These are phyloP conservation scores for Anastatus disparis DNA, from an alignment of 1,140 invertebrate genomes.

Conservation along the genomic window DNA sequence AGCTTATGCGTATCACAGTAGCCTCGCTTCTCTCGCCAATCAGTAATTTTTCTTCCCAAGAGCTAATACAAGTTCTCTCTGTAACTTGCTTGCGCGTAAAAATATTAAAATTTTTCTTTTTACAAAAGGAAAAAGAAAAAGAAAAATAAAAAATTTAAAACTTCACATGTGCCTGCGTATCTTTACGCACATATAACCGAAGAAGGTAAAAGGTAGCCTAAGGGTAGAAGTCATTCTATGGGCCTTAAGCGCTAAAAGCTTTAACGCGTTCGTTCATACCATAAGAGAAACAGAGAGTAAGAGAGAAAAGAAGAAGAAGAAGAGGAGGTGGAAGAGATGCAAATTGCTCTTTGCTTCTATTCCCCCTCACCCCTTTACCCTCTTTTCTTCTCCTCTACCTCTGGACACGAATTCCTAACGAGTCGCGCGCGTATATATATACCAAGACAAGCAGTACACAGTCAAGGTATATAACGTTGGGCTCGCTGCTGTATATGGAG, in stretches of 20 bases:
- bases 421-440: too few relatives aligned
- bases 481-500: too few relatives aligned
- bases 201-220: neutral
- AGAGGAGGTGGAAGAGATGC: slow-evolving; percentile 5
- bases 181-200: too few relatives aligned
- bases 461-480: neutral
- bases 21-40: neutral
- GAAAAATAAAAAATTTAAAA: too few relatives aligned
- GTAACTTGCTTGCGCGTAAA: neutral
- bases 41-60: neutral
- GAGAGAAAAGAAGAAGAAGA: slow-evolving; percentile 3
- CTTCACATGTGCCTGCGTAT: too few relatives aligned
- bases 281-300: slow-evolving; percentile 1
- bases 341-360: slow-evolving; percentile 32
- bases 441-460: too few relatives aligned
- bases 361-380: too few relatives aligned
- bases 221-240: neutral
- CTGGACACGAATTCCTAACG: slow-evolving; percentile 39
- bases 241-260: slow-evolving; percentile 28
- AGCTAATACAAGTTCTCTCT: too few relatives aligned
- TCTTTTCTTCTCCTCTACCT: too few relatives aligned
- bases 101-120: slow-evolving; percentile 24
- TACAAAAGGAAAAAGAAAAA: slow-evolving; percentile 8
- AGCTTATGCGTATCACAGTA: slow-evolving; percentile 6
- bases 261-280: slow-evolving; percentile 21